phyloP scores from a whole-genome alignment of 2,888 invertebrate genomes.

The Pomacea canaliculata region DNA sequence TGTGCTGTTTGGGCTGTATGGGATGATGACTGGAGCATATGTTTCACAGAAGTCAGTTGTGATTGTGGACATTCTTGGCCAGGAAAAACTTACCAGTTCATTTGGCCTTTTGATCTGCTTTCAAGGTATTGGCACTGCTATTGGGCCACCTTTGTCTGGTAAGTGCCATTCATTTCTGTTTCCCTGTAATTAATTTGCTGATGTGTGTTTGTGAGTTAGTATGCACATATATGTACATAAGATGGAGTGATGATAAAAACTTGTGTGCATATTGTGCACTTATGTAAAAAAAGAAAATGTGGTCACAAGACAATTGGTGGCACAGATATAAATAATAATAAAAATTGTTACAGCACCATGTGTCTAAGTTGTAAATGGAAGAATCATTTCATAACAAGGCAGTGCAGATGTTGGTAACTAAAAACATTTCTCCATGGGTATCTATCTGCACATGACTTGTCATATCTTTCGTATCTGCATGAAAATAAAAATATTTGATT shows the following conservation, averaged over 20 bases:
- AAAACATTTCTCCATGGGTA: no score
- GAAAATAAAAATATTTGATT: not conserved
- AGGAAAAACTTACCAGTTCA: constrained; percentile 50
- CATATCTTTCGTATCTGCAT: not conserved
- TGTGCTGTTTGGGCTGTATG: constrained; percentile 45
- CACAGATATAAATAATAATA: no score
- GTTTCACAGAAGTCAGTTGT: constrained; percentile 61
- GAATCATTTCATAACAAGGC: no score
- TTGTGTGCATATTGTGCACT: not conserved
- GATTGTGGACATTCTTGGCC: constrained; percentile 56
- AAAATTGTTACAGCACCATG: no score
- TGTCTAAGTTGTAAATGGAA: no score
- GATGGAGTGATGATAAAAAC: not conserved
- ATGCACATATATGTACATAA: not conserved
- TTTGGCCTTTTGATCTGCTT: constrained; percentile 55
- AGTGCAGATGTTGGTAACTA: no score
- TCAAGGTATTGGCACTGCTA: constrained; percentile 53
- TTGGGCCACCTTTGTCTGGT: constrained; percentile 61
- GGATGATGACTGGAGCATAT: constrained; percentile 51
- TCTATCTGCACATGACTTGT: no score
- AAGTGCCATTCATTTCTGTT: not conserved
- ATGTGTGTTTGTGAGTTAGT: not conserved
- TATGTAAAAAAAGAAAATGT: not conserved
- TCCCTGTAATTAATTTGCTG: not conserved
- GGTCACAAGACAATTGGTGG: no score